phyloP scores from a whole-genome alignment of 2,797 vertebrate genomes.

The Phalanger gymnotis region DNA sequence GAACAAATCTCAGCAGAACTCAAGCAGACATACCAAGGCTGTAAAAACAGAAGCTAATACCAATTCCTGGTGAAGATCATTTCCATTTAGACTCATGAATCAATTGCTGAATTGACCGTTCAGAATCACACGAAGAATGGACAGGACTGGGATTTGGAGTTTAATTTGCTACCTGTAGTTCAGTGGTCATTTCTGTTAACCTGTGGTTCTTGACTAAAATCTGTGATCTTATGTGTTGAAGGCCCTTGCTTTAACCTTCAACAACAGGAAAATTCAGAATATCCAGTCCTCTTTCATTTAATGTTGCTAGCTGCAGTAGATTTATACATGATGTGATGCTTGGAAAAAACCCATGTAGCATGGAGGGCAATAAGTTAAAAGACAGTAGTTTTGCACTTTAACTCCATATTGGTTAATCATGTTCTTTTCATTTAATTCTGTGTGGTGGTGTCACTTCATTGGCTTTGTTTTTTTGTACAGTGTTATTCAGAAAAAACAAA shows the following conservation, averaged over 20 bases:
- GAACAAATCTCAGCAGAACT: constrained; percentile 87
- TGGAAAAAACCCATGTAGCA: constrained; percentile 31
- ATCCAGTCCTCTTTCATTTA: constrained; percentile 57
- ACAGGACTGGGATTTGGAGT: constrained; percentile 36
- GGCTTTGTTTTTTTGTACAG: constrained; percentile 47
- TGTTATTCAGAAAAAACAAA: constrained; percentile 65
- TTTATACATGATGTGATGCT: constrained; percentile 42
- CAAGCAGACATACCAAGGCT: constrained; percentile 87
- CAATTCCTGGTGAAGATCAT: constrained; percentile 83
- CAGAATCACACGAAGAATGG: constrained; percentile 38
- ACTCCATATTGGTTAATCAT: constrained; percentile 70
- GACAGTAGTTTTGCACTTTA: constrained; percentile 75
- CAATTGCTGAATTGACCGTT: constrained; percentile 33
- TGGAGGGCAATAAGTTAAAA: constrained; percentile 58
- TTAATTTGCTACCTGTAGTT: constrained; percentile 51
- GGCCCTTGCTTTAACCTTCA: constrained; percentile 64
- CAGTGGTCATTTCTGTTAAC: constrained; percentile 65
- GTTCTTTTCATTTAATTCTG: constrained; percentile 63
- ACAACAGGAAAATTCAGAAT: constrained; percentile 55
- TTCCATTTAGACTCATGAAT: constrained; percentile 1
- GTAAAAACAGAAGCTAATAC: constrained; percentile 86
- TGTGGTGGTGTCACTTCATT: constrained; percentile 49
- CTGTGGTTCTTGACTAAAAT: constrained; percentile 60
- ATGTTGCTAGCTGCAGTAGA: constrained; percentile 9
- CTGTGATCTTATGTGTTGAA: constrained; percentile 51